These are phyloP conservation scores for Noctua fimbriata DNA, from an alignment of 2,888 invertebrate genomes.

Conservation along the genomic window DNA sequence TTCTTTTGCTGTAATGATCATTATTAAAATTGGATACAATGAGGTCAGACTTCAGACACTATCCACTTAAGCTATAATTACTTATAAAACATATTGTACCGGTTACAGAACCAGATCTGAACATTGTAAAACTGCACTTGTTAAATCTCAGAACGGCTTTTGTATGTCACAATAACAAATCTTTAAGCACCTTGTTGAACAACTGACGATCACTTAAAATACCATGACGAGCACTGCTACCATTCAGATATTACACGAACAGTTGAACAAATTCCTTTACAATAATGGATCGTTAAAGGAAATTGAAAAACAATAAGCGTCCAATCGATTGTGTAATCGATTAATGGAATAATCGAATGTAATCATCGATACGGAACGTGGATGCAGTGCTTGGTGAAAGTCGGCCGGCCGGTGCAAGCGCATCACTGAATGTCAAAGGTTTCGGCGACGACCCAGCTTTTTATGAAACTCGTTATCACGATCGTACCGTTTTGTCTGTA, in stretches of 20 bases:
- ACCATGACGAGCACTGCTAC: slow-evolving; percentile 8
- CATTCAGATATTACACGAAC: slow-evolving; percentile 11
- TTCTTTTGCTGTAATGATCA: not conserved
- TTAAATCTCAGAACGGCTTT: slow-evolving; percentile 4
- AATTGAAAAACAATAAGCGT: slow-evolving; percentile 66
- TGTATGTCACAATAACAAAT: slow-evolving; percentile 15
- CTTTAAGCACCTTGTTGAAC: slow-evolving; percentile 27
- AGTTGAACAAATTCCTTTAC: slow-evolving; percentile 18
- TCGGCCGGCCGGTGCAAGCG: slow-evolving; percentile 62
- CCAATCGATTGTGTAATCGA: slow-evolving; percentile 69
- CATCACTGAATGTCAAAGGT: slow-evolving; percentile 70
- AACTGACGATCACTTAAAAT: slow-evolving; percentile 31
- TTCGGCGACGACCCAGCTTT: slow-evolving; percentile 64
- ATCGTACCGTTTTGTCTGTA: slow-evolving; percentile 38
- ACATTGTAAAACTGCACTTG: slow-evolving; percentile 21
- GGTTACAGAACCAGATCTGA: slow-evolving; percentile 27
- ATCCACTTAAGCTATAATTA: slow-evolving; percentile 12
- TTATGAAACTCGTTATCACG: slow-evolving; percentile 60
- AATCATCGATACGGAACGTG: slow-evolving; percentile 68
- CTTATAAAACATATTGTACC: not conserved
- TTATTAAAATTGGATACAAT: slow-evolving; percentile 2
- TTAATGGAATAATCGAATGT: slow-evolving; percentile 60
- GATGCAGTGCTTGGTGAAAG: slow-evolving; percentile 73
- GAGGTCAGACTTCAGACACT: not conserved
- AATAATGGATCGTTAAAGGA: slow-evolving; percentile 48